Conservation (phyloP, 2,113 vertebrate genomes). For the Dascyllus trimaculatus region DNA sequence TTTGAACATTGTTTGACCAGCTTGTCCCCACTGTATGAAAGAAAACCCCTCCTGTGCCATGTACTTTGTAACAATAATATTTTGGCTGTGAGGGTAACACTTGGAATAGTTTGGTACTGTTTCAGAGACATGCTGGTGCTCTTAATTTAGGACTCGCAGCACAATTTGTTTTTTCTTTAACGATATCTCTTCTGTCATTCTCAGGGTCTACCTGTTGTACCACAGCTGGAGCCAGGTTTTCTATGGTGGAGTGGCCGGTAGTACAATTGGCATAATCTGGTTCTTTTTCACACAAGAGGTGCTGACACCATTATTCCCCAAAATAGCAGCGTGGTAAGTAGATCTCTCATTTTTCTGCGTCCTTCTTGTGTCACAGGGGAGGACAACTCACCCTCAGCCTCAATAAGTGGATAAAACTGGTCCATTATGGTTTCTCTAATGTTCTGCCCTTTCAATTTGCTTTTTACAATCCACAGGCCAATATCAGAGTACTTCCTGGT, state of each 20-base stretch:
- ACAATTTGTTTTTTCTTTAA: too few species aligned
- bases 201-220: slow-evolving; percentile 97
- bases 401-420: background rate
- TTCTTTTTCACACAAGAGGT: slow-evolving; percentile 98
- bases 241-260: slow-evolving; percentile 92
- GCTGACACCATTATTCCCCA: slow-evolving; percentile 96
- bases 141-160: too few species aligned
- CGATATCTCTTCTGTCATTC: background rate
- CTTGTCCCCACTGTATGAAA: too few species aligned
- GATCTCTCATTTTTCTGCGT: slow-evolving; percentile 45
- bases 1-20: too few species aligned
- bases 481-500: slow-evolving; percentile 98
- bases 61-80: too few species aligned
- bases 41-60: too few species aligned
- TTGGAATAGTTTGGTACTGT: too few species aligned
- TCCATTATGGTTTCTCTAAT: background rate
- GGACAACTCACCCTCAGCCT: slow-evolving; percentile 21
- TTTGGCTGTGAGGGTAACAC: too few species aligned
- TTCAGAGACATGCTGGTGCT: too few species aligned
- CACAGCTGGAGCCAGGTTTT: slow-evolving; percentile 98
- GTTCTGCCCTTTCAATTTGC: background rate
- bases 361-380: slow-evolving; percentile 39
- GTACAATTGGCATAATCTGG: slow-evolving; percentile 92
- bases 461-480: slow-evolving; percentile 85
- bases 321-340: slow-evolving; percentile 97